Percentiles rank a stretch among this genome's conserved stretches.
Evolutionary conservation across 2,797 vertebrate genomes (phyloP).

Genomic region (Hoplostethus mediterraneus): DNA sequence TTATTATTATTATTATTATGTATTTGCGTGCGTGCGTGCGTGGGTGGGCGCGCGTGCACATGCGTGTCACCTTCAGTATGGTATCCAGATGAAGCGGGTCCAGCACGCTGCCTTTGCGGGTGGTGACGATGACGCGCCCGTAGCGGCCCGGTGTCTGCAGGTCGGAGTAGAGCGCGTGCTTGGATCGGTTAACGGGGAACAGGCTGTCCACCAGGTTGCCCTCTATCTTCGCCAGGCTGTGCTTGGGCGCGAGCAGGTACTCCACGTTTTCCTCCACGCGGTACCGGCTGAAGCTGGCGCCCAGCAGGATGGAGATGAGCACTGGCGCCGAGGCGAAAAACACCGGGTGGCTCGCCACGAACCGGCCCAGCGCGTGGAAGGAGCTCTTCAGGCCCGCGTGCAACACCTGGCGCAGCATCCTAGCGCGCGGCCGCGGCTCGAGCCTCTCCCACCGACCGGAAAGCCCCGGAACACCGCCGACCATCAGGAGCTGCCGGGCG

Average conservation of each 20-base stretch:
- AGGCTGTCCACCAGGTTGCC: slow-evolving; percentile 97
- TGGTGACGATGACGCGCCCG: slow-evolving; percentile 95
- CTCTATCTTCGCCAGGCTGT: slow-evolving; percentile 98
- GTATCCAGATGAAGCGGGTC: slow-evolving; percentile 92
- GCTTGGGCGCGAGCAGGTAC: slow-evolving; percentile 94
- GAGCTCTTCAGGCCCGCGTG: slow-evolving; percentile 94
- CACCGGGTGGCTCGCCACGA: slow-evolving; percentile 96
- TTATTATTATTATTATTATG: not conserved
- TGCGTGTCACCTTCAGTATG: slow-evolving; percentile 89
- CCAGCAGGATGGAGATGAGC: slow-evolving; percentile 95
- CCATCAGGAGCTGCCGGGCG: slow-evolving; percentile 88
- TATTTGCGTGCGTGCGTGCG: not conserved
- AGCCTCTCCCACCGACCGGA: slow-evolving; percentile 90
- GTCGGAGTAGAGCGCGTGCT: slow-evolving; percentile 97
- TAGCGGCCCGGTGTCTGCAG: slow-evolving; percentile 96
- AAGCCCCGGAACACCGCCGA: slow-evolving; percentile 77
- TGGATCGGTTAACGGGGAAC: slow-evolving; percentile 96
- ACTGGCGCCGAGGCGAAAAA: slow-evolving; percentile 97
- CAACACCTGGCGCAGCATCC: slow-evolving; percentile 98
- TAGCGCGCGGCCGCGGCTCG: slow-evolving; percentile 91
- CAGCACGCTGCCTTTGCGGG: slow-evolving; percentile 93
- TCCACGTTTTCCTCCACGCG: slow-evolving; percentile 95
- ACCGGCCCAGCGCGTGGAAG: slow-evolving; percentile 94
- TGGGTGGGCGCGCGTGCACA: not conserved
- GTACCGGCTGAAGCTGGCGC: slow-evolving; percentile 98